Evolutionary conservation across 2,888 invertebrate species (phyloP), one percentile per base, ranked within the genome.

Genomic region (Agonopterix subpropinquella): DNA sequence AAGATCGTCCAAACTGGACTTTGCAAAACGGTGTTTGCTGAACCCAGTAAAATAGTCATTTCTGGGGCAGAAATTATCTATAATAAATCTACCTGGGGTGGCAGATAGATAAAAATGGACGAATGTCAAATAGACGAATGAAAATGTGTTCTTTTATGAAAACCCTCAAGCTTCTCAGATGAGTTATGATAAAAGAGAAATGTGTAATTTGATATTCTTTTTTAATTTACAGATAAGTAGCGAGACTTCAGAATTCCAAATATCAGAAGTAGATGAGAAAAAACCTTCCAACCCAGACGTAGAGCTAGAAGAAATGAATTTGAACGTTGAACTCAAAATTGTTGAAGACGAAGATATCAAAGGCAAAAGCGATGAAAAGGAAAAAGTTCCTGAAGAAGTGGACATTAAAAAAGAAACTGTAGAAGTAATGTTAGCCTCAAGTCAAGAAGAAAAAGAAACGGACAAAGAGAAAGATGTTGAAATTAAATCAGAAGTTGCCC

Each of bases 261-360:
- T 73, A 56, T 72, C 61, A 47, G 77, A 77, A 65, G 48, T 53
- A 11, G 63, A 73, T 44, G 67, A 73, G 43, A 69, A 18, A 8
- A 41, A 45, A 45, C 48, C 41, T 28, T 39, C 39, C 39, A 39
- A 39, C 39, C 61, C 57, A 18, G 82, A 84, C 50, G 62, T 73
- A 55, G 80, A 81, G 53, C 57, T 77, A 56, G 83, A 84, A 51
- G 77, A 83, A 53, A 65, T 80, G 47, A 80, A 81, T 58, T 62
- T 83, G 37, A 77, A 77, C 50, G 68, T 86, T 53, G 89, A 89
- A 60, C 74, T 89, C 36, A 86, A 87, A 74, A 89, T 89, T 47
- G 71, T 87, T 41, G 89, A 89, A 75, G 88, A 89, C 50, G 78
- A 80, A 64, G 88, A 88, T 39, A 57, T 59, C 8, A 59, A 65